These are phyloP conservation scores for Siderastrea radians DNA, from an alignment of 92 coral and sea anemone genomes.

Conservation along the genomic window DNA sequence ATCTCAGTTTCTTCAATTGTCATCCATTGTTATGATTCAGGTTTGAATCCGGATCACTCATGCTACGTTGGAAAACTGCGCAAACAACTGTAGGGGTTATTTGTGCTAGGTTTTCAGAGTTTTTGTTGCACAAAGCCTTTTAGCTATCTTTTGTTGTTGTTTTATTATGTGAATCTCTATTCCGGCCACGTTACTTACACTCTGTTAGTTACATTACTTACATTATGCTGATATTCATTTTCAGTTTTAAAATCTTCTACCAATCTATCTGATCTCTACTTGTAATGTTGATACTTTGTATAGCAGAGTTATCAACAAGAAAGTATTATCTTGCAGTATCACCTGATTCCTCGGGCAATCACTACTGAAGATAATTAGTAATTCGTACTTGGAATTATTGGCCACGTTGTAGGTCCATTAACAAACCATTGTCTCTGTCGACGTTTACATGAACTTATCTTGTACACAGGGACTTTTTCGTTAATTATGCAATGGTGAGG, in stretches of 20 bases:
- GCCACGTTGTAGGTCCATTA: not conserved
- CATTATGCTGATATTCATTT: not conserved
- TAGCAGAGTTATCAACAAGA: not conserved
- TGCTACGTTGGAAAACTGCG: not conserved
- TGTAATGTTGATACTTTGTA: not conserved
- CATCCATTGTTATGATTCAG: not conserved
- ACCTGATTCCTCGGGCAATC: not conserved
- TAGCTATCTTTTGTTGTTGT: not conserved
- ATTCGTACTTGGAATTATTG: too few species aligned
- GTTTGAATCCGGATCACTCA: too few species aligned
- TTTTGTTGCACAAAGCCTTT: not conserved
- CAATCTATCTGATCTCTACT: not conserved
- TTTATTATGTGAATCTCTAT: not conserved
- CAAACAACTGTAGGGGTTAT: too few species aligned
- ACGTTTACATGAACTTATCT: not conserved
- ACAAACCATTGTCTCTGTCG: not conserved
- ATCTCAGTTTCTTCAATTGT: not conserved
- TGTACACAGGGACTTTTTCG: not conserved
- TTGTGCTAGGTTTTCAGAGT: too few species aligned
- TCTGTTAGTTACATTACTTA: not conserved
- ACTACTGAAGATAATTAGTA: too few species aligned
- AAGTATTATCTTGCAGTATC: not conserved
- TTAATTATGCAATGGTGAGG: not conserved
- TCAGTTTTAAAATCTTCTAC: not conserved
- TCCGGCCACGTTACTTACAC: conserved; percentile 2